These are phyloP conservation scores for Cybosia mesomella DNA, from an alignment of 2,888 invertebrate species.

Conservation along the genomic window DNA sequence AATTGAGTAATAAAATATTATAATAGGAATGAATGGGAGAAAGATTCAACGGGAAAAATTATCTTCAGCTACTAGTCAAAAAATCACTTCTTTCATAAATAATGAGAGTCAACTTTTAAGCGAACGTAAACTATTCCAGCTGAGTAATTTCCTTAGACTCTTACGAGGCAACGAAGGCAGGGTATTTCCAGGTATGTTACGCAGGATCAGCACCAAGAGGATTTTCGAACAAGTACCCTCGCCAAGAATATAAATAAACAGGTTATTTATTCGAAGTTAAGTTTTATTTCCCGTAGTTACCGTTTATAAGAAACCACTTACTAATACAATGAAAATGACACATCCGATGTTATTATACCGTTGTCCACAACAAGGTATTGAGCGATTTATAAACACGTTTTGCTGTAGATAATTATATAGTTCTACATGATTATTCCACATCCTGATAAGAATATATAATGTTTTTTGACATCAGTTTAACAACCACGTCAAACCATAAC, in stretches of 20 bases:
- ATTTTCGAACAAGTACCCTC: too few species aligned
- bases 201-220: too few species aligned
- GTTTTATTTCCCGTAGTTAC: background rate
- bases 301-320: background rate
- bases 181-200: too few species aligned
- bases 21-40: background rate
- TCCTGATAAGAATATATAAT: conserved; percentile 38
- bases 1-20: background rate
- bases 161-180: too few species aligned
- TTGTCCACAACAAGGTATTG: background rate
- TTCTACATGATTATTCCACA: conserved; percentile 13
- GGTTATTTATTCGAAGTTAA: too few species aligned
- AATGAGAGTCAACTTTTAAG: too few species aligned
- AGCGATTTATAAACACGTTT: background rate
- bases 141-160: too few species aligned
- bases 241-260: too few species aligned
- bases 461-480: conserved; percentile 38
- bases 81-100: too few species aligned
- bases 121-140: too few species aligned
- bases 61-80: too few species aligned
- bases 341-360: background rate
- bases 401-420: conserved; percentile 9
- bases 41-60: background rate
- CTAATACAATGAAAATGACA: background rate
- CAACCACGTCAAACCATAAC: conserved; percentile 26